Conservation (phyloP, 92 coral and sea anemone genomes). For the Zoanthus sociatus region DNA sequence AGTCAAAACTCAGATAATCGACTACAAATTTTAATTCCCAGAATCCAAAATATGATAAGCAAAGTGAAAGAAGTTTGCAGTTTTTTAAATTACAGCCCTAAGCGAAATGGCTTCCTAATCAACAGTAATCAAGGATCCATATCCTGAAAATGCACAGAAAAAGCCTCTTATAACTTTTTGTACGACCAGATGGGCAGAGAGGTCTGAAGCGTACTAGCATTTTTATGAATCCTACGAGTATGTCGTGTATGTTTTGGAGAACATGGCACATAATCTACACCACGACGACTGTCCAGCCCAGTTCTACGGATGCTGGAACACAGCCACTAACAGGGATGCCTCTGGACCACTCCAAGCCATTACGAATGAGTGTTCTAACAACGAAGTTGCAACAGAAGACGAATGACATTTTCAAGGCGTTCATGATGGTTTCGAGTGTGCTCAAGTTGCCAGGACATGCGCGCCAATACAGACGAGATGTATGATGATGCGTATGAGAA, state of each 20-base stretch:
- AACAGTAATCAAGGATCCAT: constrained; percentile 53
- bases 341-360: constrained; percentile 44
- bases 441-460: too few relatives aligned
- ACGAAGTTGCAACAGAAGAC: too few relatives aligned
- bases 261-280: constrained; percentile 59
- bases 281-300: constrained; percentile 62
- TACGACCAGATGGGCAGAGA: constrained; percentile 33
- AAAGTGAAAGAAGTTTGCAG: constrained; percentile 48
- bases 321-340: constrained; percentile 44
- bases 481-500: too few relatives aligned
- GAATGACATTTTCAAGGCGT: too few relatives aligned
- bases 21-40: not conserved
- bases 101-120: constrained; percentile 49
- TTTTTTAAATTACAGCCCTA: constrained; percentile 50
- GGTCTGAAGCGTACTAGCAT: constrained; percentile 45
- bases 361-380: not conserved
- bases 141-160: constrained; percentile 53
- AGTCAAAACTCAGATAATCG: too few relatives aligned
- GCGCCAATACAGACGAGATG: too few relatives aligned
- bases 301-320: constrained; percentile 53
- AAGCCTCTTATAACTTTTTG: constrained; percentile 55
- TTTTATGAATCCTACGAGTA: constrained; percentile 41
- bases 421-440: too few relatives aligned
- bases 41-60: constrained; percentile 33
- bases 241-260: constrained; percentile 51